Percentiles rank a stretch among this genome's conserved stretches.
These are phyloP conservation scores for Crocallis elinguaria DNA, from an alignment of 2,888 invertebrate species.

Conservation along the genomic window DNA sequence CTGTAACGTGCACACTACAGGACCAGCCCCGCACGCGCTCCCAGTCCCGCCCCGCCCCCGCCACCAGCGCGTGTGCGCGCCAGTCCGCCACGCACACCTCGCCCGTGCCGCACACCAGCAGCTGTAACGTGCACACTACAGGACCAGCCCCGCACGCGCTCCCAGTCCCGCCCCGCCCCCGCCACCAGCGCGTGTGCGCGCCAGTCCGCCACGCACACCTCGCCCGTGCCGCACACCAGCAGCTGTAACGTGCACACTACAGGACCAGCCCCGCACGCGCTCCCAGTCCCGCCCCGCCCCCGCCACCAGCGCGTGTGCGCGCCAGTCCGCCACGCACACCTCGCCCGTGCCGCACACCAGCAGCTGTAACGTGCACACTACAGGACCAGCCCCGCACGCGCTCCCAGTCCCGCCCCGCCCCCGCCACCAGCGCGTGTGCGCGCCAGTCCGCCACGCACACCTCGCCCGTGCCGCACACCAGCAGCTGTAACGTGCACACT, in stretches of 20 bases:
- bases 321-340: conserved; percentile 96
- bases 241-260: too few relatives aligned
- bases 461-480: conserved; percentile 93
- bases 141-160: too few relatives aligned
- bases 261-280: too few relatives aligned
- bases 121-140: too few relatives aligned
- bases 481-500: too few relatives aligned
- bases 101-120: conserved; percentile 96
- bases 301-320: conserved; percentile 93
- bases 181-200: conserved; percentile 90
- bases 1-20: too few relatives aligned
- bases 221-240: conserved; percentile 96
- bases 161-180: conserved; percentile 69
- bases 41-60: conserved; percentile 97
- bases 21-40: conserved; percentile 87
- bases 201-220: conserved; percentile 88
- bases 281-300: conserved; percentile 93
- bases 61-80: conserved; percentile 94
- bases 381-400: too few relatives aligned
- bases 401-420: too few relatives aligned
- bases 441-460: conserved; percentile 86
- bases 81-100: conserved; percentile 97
- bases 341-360: conserved; percentile 96
- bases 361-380: too few relatives aligned
- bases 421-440: conserved; percentile 60